phyloP scores from a whole-genome alignment of 2,113 vertebrate genomes.

The Ophthalmolycus amberensis region DNA sequence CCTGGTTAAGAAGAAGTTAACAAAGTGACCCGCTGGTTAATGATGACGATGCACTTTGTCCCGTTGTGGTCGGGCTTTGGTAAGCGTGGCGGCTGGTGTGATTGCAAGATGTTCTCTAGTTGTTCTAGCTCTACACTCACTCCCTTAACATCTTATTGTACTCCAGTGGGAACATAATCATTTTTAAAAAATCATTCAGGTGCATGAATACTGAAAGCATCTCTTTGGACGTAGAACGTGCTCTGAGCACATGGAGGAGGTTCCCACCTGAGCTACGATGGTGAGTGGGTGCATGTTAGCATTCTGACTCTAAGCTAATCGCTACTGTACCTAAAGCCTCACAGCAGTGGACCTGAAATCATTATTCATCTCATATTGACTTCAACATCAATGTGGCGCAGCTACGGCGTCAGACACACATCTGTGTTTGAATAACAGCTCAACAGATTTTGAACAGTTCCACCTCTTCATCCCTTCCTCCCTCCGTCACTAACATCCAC shows the following conservation, averaged over 20 bases:
- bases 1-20: constrained; percentile 8
- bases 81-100: neutral
- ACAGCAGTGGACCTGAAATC: neutral
- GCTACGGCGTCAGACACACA: neutral
- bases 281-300: neutral
- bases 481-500: neutral
- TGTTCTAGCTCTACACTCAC: neutral
- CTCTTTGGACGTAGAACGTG: neutral
- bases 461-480: neutral
- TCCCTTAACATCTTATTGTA: neutral
- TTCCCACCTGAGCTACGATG: neutral
- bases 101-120: neutral
- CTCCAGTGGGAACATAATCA: neutral
- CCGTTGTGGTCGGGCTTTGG: constrained; percentile 42
- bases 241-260: neutral
- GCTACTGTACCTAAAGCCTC: neutral
- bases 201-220: neutral
- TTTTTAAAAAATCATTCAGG: neutral
- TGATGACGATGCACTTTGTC: constrained; percentile 56
- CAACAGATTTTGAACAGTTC: neutral
- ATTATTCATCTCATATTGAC: neutral
- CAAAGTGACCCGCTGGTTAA: constrained; percentile 34
- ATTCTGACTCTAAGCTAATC: neutral
- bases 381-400: neutral
- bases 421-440: constrained; percentile 8